A percentile compares a stretch with the other conserved stretches of the same genome.
These are phyloP conservation scores for Diphyllodes magnificus DNA, from an alignment of 2,113 vertebrate species.

Conservation along the genomic window DNA sequence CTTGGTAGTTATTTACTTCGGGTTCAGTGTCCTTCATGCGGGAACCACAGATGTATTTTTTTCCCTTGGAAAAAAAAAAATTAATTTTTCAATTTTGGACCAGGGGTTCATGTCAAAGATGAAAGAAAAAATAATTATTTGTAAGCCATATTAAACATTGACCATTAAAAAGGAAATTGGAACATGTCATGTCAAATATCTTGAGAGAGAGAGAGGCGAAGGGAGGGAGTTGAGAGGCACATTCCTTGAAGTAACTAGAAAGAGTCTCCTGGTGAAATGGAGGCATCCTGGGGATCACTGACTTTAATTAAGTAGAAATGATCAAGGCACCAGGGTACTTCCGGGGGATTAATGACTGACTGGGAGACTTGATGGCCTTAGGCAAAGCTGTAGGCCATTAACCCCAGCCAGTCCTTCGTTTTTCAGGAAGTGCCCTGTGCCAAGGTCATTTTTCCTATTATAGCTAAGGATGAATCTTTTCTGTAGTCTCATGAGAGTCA, in stretches of 20 bases:
- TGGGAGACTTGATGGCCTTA: constrained; percentile 43
- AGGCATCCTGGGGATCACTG: constrained; percentile 54
- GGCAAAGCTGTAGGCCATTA: constrained; percentile 65
- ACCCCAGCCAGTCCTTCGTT: constrained; percentile 40
- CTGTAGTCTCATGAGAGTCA: background rate
- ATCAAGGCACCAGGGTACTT: constrained; percentile 55
- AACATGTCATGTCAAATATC: constrained; percentile 53
- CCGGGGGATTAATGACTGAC: constrained; percentile 46
- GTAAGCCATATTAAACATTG: constrained; percentile 59
- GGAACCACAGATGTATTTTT: constrained; percentile 24
- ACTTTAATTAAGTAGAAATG: constrained; percentile 62
- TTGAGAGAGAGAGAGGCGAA: constrained; percentile 15
- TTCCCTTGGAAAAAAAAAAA: background rate
- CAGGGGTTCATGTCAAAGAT: constrained; percentile 47
- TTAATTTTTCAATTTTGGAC: constrained; percentile 41
- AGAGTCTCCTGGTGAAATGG: constrained; percentile 48
- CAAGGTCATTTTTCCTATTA: constrained; percentile 44
- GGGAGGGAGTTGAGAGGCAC: constrained; percentile 14
- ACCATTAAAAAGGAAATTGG: constrained; percentile 64
- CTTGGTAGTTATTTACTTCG: constrained; percentile 42
- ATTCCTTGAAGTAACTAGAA: constrained; percentile 62
- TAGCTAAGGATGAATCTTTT: constrained; percentile 44
- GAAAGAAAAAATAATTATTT: constrained; percentile 66
- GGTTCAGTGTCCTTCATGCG: constrained; percentile 9
- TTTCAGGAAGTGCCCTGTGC: constrained; percentile 44